phyloP scores from a whole-genome alignment of 1,140 invertebrate species.

The Drosophila carrolli region DNA sequence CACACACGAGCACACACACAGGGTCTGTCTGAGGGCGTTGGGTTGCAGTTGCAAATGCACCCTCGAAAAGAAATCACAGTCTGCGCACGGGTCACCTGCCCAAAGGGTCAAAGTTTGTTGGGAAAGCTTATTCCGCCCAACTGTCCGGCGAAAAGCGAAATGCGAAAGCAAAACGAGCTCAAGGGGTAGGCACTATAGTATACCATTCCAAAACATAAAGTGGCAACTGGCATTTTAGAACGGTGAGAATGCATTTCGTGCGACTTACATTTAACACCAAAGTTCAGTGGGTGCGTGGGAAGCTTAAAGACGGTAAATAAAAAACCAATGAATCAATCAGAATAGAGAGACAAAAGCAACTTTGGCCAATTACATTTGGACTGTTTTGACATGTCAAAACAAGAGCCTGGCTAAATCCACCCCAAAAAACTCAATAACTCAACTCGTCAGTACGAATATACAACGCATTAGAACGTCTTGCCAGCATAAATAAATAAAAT shows the following conservation, averaged over 20 bases:
- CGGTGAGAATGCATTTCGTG: conserved; percentile 60
- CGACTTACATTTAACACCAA: conserved; percentile 53
- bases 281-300: conserved; percentile 79
- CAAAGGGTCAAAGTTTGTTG: conserved; percentile 65
- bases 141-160: conserved; percentile 31
- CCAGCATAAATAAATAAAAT: conserved; percentile 83
- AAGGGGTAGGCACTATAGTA: conserved; percentile 27
- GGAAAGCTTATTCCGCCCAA: conserved; percentile 35
- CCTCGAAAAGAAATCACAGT: conserved; percentile 73
- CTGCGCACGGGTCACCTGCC: conserved; percentile 65
- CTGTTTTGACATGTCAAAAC: conserved; percentile 63
- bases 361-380: conserved; percentile 54
- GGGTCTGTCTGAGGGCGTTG: conserved; percentile 35
- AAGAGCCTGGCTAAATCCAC: conserved; percentile 5
- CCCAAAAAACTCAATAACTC: conserved; percentile 9
- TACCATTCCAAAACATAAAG: not conserved
- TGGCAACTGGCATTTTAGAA: conserved; percentile 60
- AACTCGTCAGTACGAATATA: conserved; percentile 22
- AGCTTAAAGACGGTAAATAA: conserved; percentile 50
- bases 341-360: conserved; percentile 11
- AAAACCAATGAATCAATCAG: conserved; percentile 37
- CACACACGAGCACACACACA: conserved; percentile 33
- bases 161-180: conserved; percentile 34
- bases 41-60: conserved; percentile 22
- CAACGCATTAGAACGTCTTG: conserved; percentile 71